A percentile compares a stretch with the other conserved stretches of the same genome.
phyloP scores from a whole-genome alignment of 2,888 invertebrate species.

The Diplolepis rosae region DNA sequence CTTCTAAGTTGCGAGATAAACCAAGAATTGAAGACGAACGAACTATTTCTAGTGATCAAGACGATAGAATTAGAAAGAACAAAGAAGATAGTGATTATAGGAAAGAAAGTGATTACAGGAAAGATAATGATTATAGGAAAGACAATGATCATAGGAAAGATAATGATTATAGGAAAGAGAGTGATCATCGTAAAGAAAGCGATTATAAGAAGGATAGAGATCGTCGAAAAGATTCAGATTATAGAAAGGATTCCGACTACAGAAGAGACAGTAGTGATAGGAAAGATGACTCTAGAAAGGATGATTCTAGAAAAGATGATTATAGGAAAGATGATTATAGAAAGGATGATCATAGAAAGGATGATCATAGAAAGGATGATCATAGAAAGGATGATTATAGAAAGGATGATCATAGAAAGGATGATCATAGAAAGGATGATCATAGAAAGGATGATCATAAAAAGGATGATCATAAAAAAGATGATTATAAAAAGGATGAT shows the following conservation, averaged over 20 bases:
- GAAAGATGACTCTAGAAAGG: conserved; percentile 48
- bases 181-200: conserved; percentile 51
- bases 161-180: conserved; percentile 41
- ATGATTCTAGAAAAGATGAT: conserved; percentile 52
- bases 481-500: conserved; percentile 51
- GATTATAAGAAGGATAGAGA: conserved; percentile 49
- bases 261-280: conserved; percentile 38
- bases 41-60: neutral
- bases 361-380: conserved; percentile 32
- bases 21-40: conserved; percentile 40
- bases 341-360: conserved; percentile 34
- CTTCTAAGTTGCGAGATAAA: conserved; percentile 29
- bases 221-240: conserved; percentile 42
- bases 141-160: conserved; percentile 49
- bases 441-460: conserved; percentile 44
- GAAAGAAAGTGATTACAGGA: conserved; percentile 42
- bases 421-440: conserved; percentile 33
- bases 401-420: conserved; percentile 7
- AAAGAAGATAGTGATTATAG: conserved; percentile 45
- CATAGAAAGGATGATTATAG: neutral
- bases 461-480: conserved; percentile 44
- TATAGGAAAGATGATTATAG: conserved; percentile 35
- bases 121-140: conserved; percentile 40
- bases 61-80: conserved; percentile 47
- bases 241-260: conserved; percentile 7